Conservation (phyloP, 1,140 invertebrate species). For the Zaprionus nigranus region DNA sequence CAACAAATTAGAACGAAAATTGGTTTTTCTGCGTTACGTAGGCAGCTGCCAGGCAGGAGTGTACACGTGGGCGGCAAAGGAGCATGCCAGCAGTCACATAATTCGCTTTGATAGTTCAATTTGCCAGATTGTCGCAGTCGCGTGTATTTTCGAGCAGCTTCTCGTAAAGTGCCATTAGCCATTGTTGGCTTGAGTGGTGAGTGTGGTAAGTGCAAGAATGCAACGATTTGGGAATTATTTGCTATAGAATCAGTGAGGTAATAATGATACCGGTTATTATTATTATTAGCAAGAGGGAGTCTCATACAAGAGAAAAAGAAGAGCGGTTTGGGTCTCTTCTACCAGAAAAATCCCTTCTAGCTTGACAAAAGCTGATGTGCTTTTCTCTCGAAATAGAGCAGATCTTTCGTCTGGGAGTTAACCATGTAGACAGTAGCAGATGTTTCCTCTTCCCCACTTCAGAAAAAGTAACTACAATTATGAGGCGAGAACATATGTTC, state of each 20-base stretch:
- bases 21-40: constrained; percentile 39
- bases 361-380: too few species aligned
- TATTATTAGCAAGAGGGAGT: too few species aligned
- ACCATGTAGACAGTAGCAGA: too few species aligned
- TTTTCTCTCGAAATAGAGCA: too few species aligned
- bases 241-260: not conserved
- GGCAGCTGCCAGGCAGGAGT: not conserved
- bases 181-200: not conserved
- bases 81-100: constrained; percentile 12
- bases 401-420: too few species aligned
- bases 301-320: too few species aligned
- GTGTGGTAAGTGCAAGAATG: not conserved
- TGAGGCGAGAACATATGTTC: too few species aligned
- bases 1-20: constrained; percentile 52
- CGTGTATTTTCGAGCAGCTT: constrained; percentile 22
- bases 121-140: constrained; percentile 34
- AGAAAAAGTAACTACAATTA: too few species aligned
- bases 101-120: constrained; percentile 31
- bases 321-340: too few species aligned
- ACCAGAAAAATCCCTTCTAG: too few species aligned
- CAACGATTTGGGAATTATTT: not conserved
- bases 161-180: constrained; percentile 6
- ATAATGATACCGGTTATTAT: not conserved
- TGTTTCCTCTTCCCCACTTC: too few species aligned
- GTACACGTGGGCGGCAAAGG: not conserved